Evolutionary conservation across 2,888 invertebrate species (phyloP), one percentile per base, ranked within the genome.

Genomic region (Drosophila hamatofila): DNA sequence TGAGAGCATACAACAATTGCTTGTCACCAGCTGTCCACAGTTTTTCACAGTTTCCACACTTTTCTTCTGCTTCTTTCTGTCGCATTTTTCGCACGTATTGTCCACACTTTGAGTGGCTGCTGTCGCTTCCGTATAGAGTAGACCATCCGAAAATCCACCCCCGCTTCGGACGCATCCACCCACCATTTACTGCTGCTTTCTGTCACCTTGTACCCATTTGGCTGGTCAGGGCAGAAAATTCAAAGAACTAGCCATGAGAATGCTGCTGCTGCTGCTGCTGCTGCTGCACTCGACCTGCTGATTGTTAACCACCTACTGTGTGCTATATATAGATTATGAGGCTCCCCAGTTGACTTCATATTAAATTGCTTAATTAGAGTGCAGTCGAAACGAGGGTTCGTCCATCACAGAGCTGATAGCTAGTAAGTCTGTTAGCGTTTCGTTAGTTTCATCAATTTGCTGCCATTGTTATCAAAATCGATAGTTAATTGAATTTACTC

Each of bases 11-110:
- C 78, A 86, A 78, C 86, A 83, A 81, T 80, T 83, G 84, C 75
- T 75, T 83, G 80, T 77, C 82, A 77, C 87, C 84, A 85, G 88
- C 88, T 85, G 88, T 85, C 81, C 84, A 74, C 79, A 83, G 78
- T 76, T 76, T 75, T 75, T 44, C 67, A 41, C 65, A 55, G 64
- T 80, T 80, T 80, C 82, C 80, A 56, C 62, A 51, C 27, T 75
- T 73, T 86, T 83, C 88, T 60, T 83, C 64, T 62, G 60, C 63
- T 86, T 86, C 85, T 66, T 78, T 78, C 64, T 66, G 59, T 63
- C 67, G 63, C 83, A 80, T 75, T 88, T 86, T 83, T 88, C 83
- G 84, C 88, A 85, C 84, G 87, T 88, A 75, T 79, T 88, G 79
- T 81, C 67, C 72, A 70, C 25, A 67, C 75, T 68, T 64, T 78